phyloP scores from a whole-genome alignment of 2,888 invertebrate species.

The Itoplectis maculator region DNA sequence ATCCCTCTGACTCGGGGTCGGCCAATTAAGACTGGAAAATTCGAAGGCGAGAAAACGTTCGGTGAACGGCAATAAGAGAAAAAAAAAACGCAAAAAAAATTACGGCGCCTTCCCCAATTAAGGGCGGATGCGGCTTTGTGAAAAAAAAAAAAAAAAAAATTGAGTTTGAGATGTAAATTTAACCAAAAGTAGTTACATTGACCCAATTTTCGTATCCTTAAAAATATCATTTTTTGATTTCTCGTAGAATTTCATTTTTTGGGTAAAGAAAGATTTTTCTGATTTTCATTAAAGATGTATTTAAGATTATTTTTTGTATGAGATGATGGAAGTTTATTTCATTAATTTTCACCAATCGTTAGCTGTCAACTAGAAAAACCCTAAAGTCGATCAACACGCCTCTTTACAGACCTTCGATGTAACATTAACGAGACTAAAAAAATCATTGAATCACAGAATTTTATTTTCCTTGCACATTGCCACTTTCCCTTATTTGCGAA shows the following conservation, averaged over 20 bases:
- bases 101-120: constrained; percentile 46
- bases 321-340: no score
- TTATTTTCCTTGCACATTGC: no score
- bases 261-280: no score
- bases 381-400: no score
- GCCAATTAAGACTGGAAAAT: constrained; percentile 67
- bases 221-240: background rate
- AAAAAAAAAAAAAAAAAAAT: no score
- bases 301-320: no score
- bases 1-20: constrained; percentile 35
- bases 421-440: no score
- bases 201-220: constrained; percentile 42
- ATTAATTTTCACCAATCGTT: no score
- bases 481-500: constrained; percentile 30
- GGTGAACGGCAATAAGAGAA: constrained; percentile 36
- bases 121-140: constrained; percentile 29
- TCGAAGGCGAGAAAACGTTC: constrained; percentile 29
- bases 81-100: constrained; percentile 24
- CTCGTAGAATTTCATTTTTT: background rate
- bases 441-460: no score
- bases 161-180: constrained; percentile 1
- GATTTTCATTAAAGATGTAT: no score
- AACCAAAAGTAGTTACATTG: constrained; percentile 5
- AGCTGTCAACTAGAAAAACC: no score
- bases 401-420: no score